Conservation (phyloP, 92 coral and sea anemone genomes). For the Porites cylindrica region DNA sequence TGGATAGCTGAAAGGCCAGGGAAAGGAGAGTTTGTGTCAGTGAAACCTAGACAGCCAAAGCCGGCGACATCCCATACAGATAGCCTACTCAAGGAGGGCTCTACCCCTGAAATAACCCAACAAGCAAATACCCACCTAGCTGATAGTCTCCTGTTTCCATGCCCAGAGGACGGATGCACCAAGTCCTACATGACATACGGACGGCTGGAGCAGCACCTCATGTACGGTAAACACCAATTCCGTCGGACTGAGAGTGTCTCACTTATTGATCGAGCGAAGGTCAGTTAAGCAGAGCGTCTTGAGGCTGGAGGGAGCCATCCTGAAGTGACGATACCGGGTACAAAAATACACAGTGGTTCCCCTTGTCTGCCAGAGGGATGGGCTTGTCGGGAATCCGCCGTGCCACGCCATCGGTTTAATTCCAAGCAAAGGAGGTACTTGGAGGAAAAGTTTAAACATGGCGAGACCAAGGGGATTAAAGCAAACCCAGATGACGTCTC, state of each 20-base stretch:
- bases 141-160: constrained; percentile 17
- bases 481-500: constrained; percentile 47
- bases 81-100: constrained; percentile 2
- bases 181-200: constrained; percentile 33
- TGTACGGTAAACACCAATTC: constrained; percentile 40
- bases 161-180: constrained; percentile 29
- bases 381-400: constrained; percentile 29
- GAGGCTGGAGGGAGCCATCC: constrained; percentile 35
- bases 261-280: constrained; percentile 47
- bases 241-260: constrained; percentile 26
- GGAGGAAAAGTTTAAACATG: no score
- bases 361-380: constrained; percentile 44
- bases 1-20: constrained; percentile 43
- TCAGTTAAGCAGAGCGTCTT: constrained; percentile 44
- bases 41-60: constrained; percentile 34
- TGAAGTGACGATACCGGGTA: constrained; percentile 7
- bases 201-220: constrained; percentile 47
- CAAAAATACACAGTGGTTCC: constrained; percentile 13
- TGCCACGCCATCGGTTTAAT: constrained; percentile 19
- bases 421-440: no score
- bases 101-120: neutral
- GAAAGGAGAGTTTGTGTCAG: constrained; percentile 46
- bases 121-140: constrained; percentile 11
- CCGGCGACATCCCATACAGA: constrained; percentile 12
- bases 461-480: constrained; percentile 32